A percentile compares a stretch with the other conserved stretches of the same genome.
These are phyloP conservation scores for Drosophila aldrichi DNA, from an alignment of 2,888 invertebrate genomes.

Conservation along the genomic window DNA sequence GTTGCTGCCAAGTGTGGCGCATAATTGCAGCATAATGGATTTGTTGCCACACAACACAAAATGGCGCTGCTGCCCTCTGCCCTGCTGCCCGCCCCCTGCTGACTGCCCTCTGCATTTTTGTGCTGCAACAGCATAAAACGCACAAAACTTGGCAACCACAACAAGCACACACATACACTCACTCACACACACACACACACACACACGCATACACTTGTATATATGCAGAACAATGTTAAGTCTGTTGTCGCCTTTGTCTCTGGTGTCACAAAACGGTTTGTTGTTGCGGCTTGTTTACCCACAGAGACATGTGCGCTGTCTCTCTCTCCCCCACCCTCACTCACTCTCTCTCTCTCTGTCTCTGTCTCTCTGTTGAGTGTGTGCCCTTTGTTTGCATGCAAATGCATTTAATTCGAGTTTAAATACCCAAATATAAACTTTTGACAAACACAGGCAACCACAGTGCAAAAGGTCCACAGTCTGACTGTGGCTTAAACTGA, in stretches of 20 bases:
- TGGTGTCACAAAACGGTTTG: slow-evolving; percentile 73
- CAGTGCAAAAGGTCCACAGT: slow-evolving; percentile 28
- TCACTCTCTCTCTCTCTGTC: slow-evolving; percentile 7
- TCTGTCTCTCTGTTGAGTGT: not conserved
- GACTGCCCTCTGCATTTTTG: slow-evolving; percentile 36
- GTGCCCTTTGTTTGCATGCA: slow-evolving; percentile 71
- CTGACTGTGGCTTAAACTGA: slow-evolving; percentile 55
- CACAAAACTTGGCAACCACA: slow-evolving; percentile 24
- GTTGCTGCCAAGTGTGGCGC: slow-evolving; percentile 66
- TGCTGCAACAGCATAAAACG: slow-evolving; percentile 44
- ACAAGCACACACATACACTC: not conserved
- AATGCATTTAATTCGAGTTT: slow-evolving; percentile 84
- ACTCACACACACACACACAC: not conserved
- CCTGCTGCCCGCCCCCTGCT: slow-evolving; percentile 4
- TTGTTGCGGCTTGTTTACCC: slow-evolving; percentile 61
- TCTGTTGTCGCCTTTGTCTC: slow-evolving; percentile 59
- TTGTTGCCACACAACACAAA: slow-evolving; percentile 70
- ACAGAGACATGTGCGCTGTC: slow-evolving; percentile 21
- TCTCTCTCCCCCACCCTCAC: too few species aligned
- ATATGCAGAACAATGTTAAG: slow-evolving; percentile 52
- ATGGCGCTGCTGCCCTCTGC: slow-evolving; percentile 23
- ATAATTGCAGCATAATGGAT: slow-evolving; percentile 81
- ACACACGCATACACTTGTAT: slow-evolving; percentile 2
- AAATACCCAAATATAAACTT: slow-evolving; percentile 83
- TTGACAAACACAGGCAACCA: slow-evolving; percentile 73